Percentiles rank a stretch among this genome's conserved stretches.
These are phyloP conservation scores for Temnothorax curvispinosus DNA, from an alignment of 1,140 invertebrate species.

Conservation along the genomic window DNA sequence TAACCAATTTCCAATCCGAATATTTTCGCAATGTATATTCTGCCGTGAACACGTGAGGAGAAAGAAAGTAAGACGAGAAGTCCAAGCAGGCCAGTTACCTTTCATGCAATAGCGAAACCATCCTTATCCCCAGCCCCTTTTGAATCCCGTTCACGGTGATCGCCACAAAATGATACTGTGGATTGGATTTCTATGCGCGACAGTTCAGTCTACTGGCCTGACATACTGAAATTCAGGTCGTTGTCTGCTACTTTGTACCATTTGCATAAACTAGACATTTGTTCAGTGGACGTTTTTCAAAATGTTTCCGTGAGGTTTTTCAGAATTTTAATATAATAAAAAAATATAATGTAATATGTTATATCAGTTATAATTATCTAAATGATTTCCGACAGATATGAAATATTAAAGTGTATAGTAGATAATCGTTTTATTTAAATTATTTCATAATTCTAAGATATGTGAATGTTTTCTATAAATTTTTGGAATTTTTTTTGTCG, in stretches of 20 bases:
- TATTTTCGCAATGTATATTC: conserved; percentile 40
- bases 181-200: conserved; percentile 65
- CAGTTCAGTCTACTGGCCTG: conserved; percentile 44
- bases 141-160: conserved; percentile 57
- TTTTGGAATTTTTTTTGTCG: not conserved
- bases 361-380: not conserved
- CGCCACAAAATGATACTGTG: conserved; percentile 59
- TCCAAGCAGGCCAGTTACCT: not conserved
- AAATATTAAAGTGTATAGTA: not conserved
- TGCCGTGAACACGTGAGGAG: conserved; percentile 33
- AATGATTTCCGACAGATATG: not conserved
- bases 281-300: not conserved
- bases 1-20: conserved; percentile 45
- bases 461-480: not conserved
- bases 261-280: not conserved
- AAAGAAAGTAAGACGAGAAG: conserved; percentile 14
- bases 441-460: not conserved
- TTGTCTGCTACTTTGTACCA: not conserved
- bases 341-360: not conserved
- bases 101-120: conserved; percentile 64
- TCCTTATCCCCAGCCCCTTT: conserved; percentile 43
- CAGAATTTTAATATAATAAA: not conserved
- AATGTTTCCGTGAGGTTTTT: not conserved
- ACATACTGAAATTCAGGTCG: conserved; percentile 10
- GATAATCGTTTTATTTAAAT: not conserved